Conservation (phyloP, 1,140 invertebrate species). For the Drosophila elegans region DNA sequence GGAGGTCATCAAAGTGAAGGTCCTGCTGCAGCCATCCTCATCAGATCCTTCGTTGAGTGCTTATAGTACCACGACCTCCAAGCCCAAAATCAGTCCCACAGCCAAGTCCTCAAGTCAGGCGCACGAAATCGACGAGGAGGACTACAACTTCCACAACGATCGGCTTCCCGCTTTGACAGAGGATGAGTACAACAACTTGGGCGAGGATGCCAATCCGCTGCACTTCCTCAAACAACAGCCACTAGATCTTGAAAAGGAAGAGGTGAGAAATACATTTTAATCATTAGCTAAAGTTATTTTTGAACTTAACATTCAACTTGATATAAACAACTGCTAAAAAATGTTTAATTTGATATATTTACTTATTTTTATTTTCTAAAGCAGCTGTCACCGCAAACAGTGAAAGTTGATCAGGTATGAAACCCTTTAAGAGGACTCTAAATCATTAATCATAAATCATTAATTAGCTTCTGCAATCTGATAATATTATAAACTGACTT, state of each 20-base stretch:
- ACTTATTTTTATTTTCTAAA: neutral
- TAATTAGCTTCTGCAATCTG: too few relatives aligned
- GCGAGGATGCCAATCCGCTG: constrained; percentile 66
- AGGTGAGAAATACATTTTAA: neutral
- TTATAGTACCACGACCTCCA: constrained; percentile 13
- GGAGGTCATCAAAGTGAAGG: constrained; percentile 17
- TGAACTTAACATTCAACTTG: too few relatives aligned
- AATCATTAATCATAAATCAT: neutral
- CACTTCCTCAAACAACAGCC: constrained; percentile 62
- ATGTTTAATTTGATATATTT: neutral
- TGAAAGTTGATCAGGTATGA: neutral
- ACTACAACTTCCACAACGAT: constrained; percentile 54
- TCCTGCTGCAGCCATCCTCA: constrained; percentile 5
- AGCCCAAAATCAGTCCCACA: constrained; percentile 11
- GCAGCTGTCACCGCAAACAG: neutral
- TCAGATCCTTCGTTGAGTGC: neutral
- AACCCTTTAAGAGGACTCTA: neutral
- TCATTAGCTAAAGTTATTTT: too few relatives aligned
- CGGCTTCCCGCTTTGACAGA: constrained; percentile 51
- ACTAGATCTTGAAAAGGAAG: neutral
- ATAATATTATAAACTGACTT: too few relatives aligned
- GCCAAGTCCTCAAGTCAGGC: constrained; percentile 16
- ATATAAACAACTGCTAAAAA: too few relatives aligned
- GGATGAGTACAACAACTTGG: constrained; percentile 54
- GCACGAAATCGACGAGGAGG: constrained; percentile 41